A percentile compares a stretch with the other conserved stretches of the same genome.
These are phyloP conservation scores for Sanderia malayensis DNA, from an alignment of 30 jellyfish, hydroid and myxozoan species.

Conservation along the genomic window DNA sequence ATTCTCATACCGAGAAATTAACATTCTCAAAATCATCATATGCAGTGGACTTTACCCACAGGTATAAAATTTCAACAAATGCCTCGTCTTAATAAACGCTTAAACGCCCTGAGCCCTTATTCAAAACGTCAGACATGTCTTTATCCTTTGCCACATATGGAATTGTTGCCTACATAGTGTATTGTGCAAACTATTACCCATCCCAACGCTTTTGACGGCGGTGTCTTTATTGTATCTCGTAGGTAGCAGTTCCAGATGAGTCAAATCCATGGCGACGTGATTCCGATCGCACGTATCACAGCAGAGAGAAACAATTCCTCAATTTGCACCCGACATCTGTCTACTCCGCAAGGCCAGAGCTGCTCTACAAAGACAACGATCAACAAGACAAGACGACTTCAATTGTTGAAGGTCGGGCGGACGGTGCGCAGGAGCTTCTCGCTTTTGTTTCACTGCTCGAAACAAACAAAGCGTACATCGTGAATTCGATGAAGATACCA, in stretches of 20 bases:
- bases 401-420: constrained; percentile 60
- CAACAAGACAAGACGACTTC: constrained; percentile 19
- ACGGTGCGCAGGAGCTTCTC: constrained; percentile 57
- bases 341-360: constrained; percentile 69
- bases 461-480: constrained; percentile 91
- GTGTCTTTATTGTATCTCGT: no score
- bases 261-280: constrained; percentile 85
- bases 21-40: constrained; percentile 63
- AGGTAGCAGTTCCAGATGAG: constrained; percentile 96
- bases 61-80: no score
- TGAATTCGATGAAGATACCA: constrained; percentile 77
- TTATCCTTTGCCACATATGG: no score
- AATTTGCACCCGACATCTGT: constrained; percentile 91
- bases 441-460: constrained; percentile 90
- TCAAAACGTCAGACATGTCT: no score
- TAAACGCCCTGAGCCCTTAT: no score
- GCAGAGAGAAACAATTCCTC: constrained; percentile 90
- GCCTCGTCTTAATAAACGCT: no score
- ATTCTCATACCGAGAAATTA: constrained; percentile 64
- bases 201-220: no score
- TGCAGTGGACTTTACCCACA: constrained; percentile 97
- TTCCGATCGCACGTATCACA: constrained; percentile 85
- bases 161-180: no score
- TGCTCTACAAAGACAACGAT: constrained; percentile 44
- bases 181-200: no score